Percentiles rank a stretch among this genome's conserved stretches.
Conservation (phyloP, 2,113 vertebrate genomes). For the Ammodytes dubius region DNA sequence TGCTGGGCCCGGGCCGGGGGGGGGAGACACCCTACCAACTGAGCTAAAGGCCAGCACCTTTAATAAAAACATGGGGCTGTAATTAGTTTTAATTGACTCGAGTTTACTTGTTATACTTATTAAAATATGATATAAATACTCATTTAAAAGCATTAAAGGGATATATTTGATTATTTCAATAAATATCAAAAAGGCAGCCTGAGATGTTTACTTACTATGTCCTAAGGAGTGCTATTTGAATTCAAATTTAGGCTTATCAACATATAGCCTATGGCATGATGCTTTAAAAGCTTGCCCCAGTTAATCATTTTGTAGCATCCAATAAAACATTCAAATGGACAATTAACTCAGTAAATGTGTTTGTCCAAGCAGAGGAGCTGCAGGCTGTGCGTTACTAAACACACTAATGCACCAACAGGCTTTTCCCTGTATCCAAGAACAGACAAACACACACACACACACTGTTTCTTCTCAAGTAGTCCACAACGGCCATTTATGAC, state of each 20-base stretch:
- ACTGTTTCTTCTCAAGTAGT: not conserved
- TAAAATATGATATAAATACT: not conserved
- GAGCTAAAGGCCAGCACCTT: too few relatives aligned
- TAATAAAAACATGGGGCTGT: not conserved
- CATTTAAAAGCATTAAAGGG: not conserved
- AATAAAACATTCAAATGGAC: conserved; percentile 65
- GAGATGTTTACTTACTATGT: not conserved
- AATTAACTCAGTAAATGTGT: conserved; percentile 66
- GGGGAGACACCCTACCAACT: too few relatives aligned
- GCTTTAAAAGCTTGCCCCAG: conserved; percentile 48
- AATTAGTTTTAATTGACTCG: not conserved
- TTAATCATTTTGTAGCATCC: conserved; percentile 63
- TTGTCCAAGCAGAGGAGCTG: conserved; percentile 49
- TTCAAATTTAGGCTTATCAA: conserved; percentile 47
- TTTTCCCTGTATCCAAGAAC: conserved; percentile 41
- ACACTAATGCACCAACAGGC: conserved; percentile 19
- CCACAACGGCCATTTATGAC: conserved; percentile 14
- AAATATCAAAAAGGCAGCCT: conserved; percentile 2
- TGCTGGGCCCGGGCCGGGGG: too few relatives aligned
- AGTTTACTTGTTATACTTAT: not conserved
- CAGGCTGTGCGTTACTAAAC: conserved; percentile 41
- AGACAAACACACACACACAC: not conserved
- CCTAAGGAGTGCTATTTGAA: conserved; percentile 21
- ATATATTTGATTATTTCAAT: not conserved
- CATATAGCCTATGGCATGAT: conserved; percentile 46